phyloP scores from a whole-genome alignment of 2,113 vertebrate genomes.

The Amphiprion percula region DNA sequence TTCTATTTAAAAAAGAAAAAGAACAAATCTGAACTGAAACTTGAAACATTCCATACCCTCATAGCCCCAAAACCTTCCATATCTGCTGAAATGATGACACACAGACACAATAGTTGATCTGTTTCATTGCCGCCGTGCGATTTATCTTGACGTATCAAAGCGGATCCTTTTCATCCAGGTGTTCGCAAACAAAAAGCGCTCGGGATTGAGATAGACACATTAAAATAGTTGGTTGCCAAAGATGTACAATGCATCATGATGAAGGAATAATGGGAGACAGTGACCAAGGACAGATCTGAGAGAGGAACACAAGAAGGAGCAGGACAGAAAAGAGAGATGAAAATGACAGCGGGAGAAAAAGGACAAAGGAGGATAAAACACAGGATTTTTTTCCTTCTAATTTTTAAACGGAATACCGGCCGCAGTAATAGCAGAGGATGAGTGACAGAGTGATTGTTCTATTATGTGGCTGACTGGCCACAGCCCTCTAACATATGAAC shows the following conservation, averaged over 20 bases:
- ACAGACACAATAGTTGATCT: slow-evolving; percentile 29
- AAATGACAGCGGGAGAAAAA: slow-evolving; percentile 66
- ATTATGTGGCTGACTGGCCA: slow-evolving; percentile 83
- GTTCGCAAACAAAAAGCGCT: slow-evolving; percentile 49
- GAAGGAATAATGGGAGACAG: slow-evolving; percentile 70
- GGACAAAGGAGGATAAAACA: slow-evolving; percentile 69
- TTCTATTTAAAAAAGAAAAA: too few relatives aligned
- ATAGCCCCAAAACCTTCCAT: slow-evolving; percentile 17
- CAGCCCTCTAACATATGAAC: slow-evolving; percentile 77
- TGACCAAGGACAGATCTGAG: slow-evolving; percentile 74
- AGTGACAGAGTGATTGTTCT: slow-evolving; percentile 81
- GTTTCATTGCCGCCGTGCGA: slow-evolving; percentile 18
- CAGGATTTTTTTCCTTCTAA: slow-evolving; percentile 81
- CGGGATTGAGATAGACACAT: slow-evolving; percentile 42
- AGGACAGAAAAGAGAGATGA: slow-evolving; percentile 56
- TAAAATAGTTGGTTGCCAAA: slow-evolving; percentile 69
- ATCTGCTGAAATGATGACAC: slow-evolving; percentile 18
- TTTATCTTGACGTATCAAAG: slow-evolving; percentile 46
- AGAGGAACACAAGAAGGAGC: slow-evolving; percentile 57
- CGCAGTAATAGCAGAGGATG: slow-evolving; percentile 59
- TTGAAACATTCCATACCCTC: slow-evolving; percentile 3
- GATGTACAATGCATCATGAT: slow-evolving; percentile 64
- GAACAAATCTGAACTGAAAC: background rate
- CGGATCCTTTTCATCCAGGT: slow-evolving; percentile 35
- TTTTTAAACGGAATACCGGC: slow-evolving; percentile 62